Percentiles rank a stretch among this genome's conserved stretches.
These are phyloP conservation scores for Agrotis exclamationis DNA, from an alignment of 2,888 invertebrate genomes.

Conservation along the genomic window DNA sequence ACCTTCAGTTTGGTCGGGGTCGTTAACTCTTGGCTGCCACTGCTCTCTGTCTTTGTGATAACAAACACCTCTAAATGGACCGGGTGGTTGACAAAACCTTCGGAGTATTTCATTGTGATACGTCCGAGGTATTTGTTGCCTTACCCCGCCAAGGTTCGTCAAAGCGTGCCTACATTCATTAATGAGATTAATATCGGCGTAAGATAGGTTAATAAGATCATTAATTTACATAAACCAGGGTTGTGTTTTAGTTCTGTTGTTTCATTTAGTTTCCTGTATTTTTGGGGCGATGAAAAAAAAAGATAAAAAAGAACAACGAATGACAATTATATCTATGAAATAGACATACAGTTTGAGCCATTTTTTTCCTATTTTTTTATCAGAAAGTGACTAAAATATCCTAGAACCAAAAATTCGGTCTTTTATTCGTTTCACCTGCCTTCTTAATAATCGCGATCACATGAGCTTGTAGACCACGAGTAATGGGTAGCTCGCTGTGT, in stretches of 20 bases:
- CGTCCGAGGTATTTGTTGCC: slow-evolving; percentile 18
- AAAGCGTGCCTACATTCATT: slow-evolving; percentile 30
- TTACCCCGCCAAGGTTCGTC: neutral
- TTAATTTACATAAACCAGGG: slow-evolving; percentile 25
- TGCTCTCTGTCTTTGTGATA: neutral
- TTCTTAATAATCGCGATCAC: no score
- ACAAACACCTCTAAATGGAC: neutral
- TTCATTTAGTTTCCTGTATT: neutral
- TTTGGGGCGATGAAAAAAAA: neutral
- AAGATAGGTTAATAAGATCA: slow-evolving; percentile 28
- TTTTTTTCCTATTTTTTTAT: no score
- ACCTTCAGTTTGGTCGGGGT: no score
- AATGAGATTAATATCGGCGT: slow-evolving; percentile 31
- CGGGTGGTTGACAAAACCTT: neutral
- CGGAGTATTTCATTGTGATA: slow-evolving; percentile 6
- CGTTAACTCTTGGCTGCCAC: neutral
- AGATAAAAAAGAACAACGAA: no score
- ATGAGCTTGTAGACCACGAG: no score
- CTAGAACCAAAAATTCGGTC: no score
- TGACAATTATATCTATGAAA: no score
- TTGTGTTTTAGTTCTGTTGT: neutral
- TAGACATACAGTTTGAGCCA: no score
- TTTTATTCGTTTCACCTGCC: no score
- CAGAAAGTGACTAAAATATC: no score
- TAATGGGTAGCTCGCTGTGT: no score